Conservation (phyloP, 1,140 invertebrate genomes). For the Oedothorax gibbosus region DNA sequence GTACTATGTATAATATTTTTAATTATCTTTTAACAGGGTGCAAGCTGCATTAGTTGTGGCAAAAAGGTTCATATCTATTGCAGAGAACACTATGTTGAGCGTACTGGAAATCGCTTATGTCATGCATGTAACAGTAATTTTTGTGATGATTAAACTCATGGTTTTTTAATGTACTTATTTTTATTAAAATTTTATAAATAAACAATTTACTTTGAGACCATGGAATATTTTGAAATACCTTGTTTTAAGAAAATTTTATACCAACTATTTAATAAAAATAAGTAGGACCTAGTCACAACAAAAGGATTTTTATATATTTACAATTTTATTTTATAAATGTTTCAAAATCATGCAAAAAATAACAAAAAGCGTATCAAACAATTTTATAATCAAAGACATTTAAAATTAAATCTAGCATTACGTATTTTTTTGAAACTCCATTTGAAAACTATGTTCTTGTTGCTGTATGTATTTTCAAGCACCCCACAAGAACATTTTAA, state of each 20-base stretch:
- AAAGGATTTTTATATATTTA: neutral
- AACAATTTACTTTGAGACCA: too few relatives aligned
- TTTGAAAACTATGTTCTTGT: neutral
- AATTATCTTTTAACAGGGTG: slow-evolving; percentile 15
- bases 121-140: neutral
- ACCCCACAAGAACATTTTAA: slow-evolving; percentile 77
- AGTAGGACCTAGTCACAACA: too few relatives aligned
- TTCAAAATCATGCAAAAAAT: neutral
- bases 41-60: neutral
- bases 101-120: neutral
- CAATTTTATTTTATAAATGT: neutral
- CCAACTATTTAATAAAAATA: too few relatives aligned
- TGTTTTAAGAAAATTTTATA: too few relatives aligned
- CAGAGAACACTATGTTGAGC: slow-evolving; percentile 2
- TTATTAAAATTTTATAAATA: neutral
- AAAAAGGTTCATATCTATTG: slow-evolving; percentile 29
- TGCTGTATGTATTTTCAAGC: slow-evolving; percentile 69
- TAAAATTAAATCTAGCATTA: neutral
- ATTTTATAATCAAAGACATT: neutral
- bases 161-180: neutral
- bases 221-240: too few relatives aligned
- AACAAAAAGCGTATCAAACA: neutral
- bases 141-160: neutral
- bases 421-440: neutral
- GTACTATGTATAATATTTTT: neutral